phyloP scores from a whole-genome alignment of 2,797 vertebrate genomes.

The Columba guinea region DNA sequence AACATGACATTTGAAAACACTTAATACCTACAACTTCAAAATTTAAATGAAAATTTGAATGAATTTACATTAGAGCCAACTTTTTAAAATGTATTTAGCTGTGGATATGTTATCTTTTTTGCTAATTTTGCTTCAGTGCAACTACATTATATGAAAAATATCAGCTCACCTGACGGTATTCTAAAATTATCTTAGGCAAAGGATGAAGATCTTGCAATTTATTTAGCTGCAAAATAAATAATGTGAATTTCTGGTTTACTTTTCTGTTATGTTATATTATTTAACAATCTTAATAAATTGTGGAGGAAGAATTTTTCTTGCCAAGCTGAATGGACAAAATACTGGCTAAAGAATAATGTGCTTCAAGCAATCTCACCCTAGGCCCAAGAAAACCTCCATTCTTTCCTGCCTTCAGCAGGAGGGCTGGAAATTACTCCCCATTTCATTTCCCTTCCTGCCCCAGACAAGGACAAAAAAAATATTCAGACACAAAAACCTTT shows the following conservation, averaged over 20 bases:
- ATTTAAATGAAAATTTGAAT: not conserved
- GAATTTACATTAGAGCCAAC: not conserved
- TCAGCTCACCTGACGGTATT: slow-evolving; percentile 88
- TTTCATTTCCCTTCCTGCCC: not conserved
- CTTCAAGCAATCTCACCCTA: not conserved
- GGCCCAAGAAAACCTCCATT: not conserved
- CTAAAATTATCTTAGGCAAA: slow-evolving; percentile 89
- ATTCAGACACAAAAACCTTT: not conserved
- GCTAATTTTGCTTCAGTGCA: not conserved
- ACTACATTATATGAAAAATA: not conserved
- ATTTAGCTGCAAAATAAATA: slow-evolving; percentile 78
- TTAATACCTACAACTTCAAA: not conserved
- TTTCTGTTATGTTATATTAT: not conserved
- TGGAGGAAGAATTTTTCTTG: not conserved
- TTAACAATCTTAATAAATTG: not conserved
- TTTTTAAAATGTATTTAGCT: not conserved
- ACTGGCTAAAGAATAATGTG: not conserved
- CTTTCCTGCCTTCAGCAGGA: not conserved
- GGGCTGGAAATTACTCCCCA: not conserved
- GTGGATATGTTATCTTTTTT: not conserved
- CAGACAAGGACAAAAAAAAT: not conserved
- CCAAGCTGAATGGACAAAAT: not conserved
- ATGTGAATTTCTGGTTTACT: not conserved
- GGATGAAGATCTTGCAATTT: slow-evolving; percentile 89
- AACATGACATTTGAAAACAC: not conserved